Conservation (phyloP, 2,888 invertebrate genomes). For the Pedicia rivosa region DNA sequence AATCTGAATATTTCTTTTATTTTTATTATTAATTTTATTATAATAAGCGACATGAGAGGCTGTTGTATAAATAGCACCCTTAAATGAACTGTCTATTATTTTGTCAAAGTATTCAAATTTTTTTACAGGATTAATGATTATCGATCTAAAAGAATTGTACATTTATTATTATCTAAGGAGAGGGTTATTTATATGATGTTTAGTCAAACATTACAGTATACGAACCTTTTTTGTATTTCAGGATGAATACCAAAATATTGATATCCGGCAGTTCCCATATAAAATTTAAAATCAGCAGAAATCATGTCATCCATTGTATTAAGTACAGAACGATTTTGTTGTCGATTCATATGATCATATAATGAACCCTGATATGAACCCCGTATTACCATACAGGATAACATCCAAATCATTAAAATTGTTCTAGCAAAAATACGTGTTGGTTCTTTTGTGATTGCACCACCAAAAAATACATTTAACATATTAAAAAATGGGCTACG, state of each 20-base stretch:
- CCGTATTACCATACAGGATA: slow-evolving; percentile 17
- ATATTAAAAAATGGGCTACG: slow-evolving; percentile 15
- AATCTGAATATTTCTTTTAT: neutral
- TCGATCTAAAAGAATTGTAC: no score
- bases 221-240: neutral
- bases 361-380: slow-evolving; percentile 19
- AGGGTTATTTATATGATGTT: no score
- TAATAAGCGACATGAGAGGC: slow-evolving; percentile 1
- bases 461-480: slow-evolving; percentile 15
- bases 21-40: neutral
- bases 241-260: neutral
- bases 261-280: neutral
- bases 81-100: neutral
- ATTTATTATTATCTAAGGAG: no score
- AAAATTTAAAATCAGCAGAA: neutral
- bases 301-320: neutral
- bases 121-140: neutral
- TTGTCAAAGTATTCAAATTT: neutral
- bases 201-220: no score
- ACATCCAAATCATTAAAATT: slow-evolving; percentile 19
- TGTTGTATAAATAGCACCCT: neutral
- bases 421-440: slow-evolving; percentile 16
- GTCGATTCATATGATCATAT: slow-evolving; percentile 15
- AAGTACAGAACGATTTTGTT: neutral
- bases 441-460: slow-evolving; percentile 14